These are phyloP conservation scores for Peromyscus polionotus DNA, from an alignment of 2,113 vertebrate species.

Conservation along the genomic window DNA sequence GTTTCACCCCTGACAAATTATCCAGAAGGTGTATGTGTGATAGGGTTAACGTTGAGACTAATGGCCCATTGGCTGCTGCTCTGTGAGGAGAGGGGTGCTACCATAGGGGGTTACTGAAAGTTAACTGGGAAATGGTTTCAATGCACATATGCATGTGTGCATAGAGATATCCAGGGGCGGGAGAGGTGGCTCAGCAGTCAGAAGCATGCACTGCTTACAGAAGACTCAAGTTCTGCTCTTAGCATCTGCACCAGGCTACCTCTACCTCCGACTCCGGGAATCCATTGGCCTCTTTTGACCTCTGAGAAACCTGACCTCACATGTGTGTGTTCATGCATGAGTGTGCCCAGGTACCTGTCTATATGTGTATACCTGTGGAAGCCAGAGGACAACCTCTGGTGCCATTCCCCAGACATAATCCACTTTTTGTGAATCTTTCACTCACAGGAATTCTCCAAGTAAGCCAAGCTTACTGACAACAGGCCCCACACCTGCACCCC, in stretches of 20 bases:
- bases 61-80: neutral
- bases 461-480: too few relatives aligned
- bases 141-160: neutral
- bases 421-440: neutral
- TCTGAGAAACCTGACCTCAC: neutral
- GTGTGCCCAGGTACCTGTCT: neutral
- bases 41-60: neutral
- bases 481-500: neutral
- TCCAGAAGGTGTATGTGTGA: accelerated
- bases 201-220: neutral
- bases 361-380: too few relatives aligned
- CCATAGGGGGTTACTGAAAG: neutral
- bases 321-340: neutral
- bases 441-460: neutral
- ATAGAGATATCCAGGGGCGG: neutral
- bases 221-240: neutral
- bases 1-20: neutral
- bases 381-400: neutral
- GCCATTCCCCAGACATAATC: neutral
- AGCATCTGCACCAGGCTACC: too few relatives aligned
- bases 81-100: neutral
- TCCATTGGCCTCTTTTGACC: neutral
- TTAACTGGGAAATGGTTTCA: too few relatives aligned
- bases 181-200: neutral
- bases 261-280: neutral